These are phyloP conservation scores for Dynastes tityus DNA, from an alignment of 2,888 invertebrate genomes.

Conservation along the genomic window DNA sequence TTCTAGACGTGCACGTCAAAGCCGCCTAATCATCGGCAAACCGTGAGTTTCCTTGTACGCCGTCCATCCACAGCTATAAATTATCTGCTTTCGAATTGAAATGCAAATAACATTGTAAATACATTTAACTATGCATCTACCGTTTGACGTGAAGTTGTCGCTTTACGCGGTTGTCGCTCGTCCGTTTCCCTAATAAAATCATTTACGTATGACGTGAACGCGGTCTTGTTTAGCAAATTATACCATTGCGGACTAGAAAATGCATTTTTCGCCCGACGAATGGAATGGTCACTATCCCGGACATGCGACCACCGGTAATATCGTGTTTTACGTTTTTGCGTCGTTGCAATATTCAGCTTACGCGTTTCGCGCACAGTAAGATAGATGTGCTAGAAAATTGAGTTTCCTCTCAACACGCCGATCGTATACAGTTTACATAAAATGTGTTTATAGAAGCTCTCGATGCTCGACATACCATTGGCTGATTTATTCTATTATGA, in stretches of 20 bases:
- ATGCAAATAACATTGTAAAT: constrained; percentile 51
- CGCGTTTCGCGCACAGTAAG: too few species aligned
- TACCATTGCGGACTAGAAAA: constrained; percentile 19
- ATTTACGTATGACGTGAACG: constrained; percentile 20
- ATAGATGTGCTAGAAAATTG: constrained; percentile 8
- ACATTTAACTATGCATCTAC: constrained; percentile 36
- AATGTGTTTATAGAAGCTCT: constrained; percentile 13
- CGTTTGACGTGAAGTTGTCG: constrained; percentile 40
- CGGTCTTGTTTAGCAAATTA: constrained; percentile 23
- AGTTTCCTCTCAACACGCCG: neutral
- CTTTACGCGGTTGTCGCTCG: neutral
- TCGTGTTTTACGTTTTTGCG: neutral
- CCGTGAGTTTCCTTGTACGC: neutral
- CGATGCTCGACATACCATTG: neutral
- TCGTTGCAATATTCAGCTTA: neutral
- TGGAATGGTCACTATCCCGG: constrained; percentile 2
- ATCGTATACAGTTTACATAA: neutral
- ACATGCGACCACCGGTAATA: neutral
- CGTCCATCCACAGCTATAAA: constrained; percentile 27
- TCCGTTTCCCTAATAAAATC: constrained; percentile 38
- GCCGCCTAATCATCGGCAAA: constrained; percentile 6
- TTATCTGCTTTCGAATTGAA: constrained; percentile 50
- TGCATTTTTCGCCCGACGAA: neutral
- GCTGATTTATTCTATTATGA: constrained; percentile 11
- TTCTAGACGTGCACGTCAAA: constrained; percentile 21